phyloP scores from a whole-genome alignment of 1,140 invertebrate species.

The Drosophila virilis region DNA sequence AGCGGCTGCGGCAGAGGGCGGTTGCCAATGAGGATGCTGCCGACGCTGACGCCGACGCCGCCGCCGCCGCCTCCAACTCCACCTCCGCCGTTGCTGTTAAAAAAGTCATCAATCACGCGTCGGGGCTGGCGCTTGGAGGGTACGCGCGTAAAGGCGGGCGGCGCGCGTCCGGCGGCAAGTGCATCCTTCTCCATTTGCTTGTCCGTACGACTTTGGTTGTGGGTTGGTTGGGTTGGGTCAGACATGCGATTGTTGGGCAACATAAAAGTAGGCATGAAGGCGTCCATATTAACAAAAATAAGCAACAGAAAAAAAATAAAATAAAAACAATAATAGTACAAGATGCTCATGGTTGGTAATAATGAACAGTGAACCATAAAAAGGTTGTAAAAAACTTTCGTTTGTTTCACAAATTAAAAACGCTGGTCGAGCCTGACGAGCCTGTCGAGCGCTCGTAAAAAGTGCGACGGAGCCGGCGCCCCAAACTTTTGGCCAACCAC shows the following conservation, averaged over 20 bases:
- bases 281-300: constrained; percentile 73
- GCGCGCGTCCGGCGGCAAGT: constrained; percentile 87
- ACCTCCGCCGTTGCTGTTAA: constrained; percentile 84
- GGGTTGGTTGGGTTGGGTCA: constrained; percentile 45
- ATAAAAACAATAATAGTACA: constrained; percentile 45
- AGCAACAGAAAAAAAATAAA: constrained; percentile 30
- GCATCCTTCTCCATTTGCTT: constrained; percentile 87
- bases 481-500: constrained; percentile 32
- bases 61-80: constrained; percentile 15
- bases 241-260: constrained; percentile 71
- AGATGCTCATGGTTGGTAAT: constrained; percentile 66
- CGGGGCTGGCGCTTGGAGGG: constrained; percentile 94
- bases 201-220: constrained; percentile 87
- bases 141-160: constrained; percentile 94
- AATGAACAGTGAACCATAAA: constrained; percentile 82
- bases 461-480: constrained; percentile 43
- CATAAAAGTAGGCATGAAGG: constrained; percentile 80
- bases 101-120: constrained; percentile 89
- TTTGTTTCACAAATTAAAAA: constrained; percentile 81
- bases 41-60: constrained; percentile 14
- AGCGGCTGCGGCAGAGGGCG: constrained; percentile 58
- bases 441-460: constrained; percentile 56
- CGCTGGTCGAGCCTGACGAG: constrained; percentile 28
- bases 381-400: constrained; percentile 82
- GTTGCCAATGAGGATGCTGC: constrained; percentile 58